Percentiles rank a stretch among this genome's conserved stretches.
Conservation (phyloP, 2,113 vertebrate species). For the Ancistrus triradiatus region DNA sequence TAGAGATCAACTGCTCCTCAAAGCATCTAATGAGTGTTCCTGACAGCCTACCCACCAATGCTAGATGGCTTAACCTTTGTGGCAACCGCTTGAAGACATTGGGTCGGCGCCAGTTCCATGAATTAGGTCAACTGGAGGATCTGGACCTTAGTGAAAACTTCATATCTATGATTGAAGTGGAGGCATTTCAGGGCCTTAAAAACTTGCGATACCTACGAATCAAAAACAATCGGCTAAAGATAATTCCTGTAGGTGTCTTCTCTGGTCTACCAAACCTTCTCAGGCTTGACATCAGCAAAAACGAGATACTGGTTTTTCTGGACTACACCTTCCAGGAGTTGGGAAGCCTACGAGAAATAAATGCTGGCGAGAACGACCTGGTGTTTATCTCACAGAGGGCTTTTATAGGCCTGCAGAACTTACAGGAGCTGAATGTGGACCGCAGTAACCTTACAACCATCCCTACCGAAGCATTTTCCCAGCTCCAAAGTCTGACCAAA, state of each 20-base stretch:
- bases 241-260: constrained; percentile 78
- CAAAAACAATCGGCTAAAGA: constrained; percentile 77
- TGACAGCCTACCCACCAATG: constrained; percentile 67
- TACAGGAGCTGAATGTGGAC: constrained; percentile 76
- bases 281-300: constrained; percentile 78
- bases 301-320: constrained; percentile 83
- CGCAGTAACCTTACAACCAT: constrained; percentile 80
- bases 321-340: constrained; percentile 81
- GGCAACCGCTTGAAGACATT: constrained; percentile 78
- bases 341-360: constrained; percentile 66
- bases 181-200: constrained; percentile 75
- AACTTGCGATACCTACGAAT: constrained; percentile 68
- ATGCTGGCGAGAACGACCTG: constrained; percentile 75
- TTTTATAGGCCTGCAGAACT: constrained; percentile 69
- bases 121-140: constrained; percentile 73
- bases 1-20: constrained; percentile 75
- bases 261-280: constrained; percentile 71
- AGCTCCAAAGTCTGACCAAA: constrained; percentile 66
- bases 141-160: constrained; percentile 82
- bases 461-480: constrained; percentile 75
- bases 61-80: constrained; percentile 76
- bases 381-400: constrained; percentile 79
- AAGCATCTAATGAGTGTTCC: constrained; percentile 73
- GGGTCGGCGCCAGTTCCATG: constrained; percentile 72
- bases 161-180: constrained; percentile 81